Conservation (phyloP, 2,113 vertebrate species). For the Pelvicachromis taeniatus region DNA sequence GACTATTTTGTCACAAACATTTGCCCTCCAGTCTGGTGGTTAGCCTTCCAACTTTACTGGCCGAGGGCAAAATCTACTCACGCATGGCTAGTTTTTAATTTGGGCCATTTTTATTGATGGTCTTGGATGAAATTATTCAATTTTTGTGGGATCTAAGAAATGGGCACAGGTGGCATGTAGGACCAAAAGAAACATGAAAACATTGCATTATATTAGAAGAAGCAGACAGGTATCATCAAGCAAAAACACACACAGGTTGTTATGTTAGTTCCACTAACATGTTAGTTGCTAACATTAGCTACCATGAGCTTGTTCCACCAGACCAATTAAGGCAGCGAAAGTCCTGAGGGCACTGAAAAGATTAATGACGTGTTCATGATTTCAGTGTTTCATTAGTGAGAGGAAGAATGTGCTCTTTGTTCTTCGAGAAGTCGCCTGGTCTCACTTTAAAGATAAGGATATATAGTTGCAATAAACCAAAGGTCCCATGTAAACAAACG, state of each 20-base stretch:
- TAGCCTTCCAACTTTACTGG: background rate
- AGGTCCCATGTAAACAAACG: background rate
- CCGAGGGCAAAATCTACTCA: background rate
- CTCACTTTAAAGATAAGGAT: background rate
- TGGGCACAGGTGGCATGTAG: too few relatives aligned
- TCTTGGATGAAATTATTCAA: background rate
- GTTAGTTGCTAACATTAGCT: background rate
- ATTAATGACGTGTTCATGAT: background rate
- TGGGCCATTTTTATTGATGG: accelerated
- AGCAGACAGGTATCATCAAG: background rate
- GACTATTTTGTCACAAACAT: background rate
- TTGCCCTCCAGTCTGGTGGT: background rate
- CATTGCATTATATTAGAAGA: background rate
- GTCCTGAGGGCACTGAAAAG: background rate
- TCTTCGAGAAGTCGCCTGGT: background rate
- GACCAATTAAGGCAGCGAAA: background rate
- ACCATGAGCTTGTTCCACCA: background rate
- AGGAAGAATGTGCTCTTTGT: background rate
- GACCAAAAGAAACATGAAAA: background rate
- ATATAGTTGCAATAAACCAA: background rate
- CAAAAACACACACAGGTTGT: background rate
- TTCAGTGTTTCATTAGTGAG: background rate
- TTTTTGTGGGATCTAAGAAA: background rate
- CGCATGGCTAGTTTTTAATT: background rate
- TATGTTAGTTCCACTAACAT: accelerated